Conservation (phyloP, 2,797 vertebrate genomes). For the Peromyscus attwateri region DNA sequence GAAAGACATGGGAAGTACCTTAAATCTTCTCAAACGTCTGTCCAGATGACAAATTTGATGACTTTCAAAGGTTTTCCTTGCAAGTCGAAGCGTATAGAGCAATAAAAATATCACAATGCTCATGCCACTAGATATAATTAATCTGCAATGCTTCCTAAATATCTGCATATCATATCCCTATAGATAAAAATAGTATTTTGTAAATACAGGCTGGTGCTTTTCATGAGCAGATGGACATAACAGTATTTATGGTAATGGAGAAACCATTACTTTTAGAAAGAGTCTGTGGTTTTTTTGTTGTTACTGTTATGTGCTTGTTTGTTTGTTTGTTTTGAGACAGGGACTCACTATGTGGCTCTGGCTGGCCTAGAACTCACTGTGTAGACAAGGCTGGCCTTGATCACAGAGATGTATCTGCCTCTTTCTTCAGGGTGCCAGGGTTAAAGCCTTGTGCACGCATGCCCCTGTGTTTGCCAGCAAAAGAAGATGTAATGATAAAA, state of each 20-base stretch:
- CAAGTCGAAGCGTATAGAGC: conserved; percentile 34
- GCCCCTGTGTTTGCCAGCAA: background rate
- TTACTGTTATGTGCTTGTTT: background rate
- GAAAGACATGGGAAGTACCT: background rate
- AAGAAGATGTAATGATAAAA: conserved; percentile 43
- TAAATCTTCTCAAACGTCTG: conserved; percentile 9
- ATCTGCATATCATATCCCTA: background rate
- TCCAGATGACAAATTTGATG: background rate
- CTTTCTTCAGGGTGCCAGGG: background rate
- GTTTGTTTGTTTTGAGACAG: background rate
- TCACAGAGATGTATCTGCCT: background rate
- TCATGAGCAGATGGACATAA: background rate
- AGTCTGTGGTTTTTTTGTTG: conserved; percentile 2
- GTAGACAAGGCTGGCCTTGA: background rate
- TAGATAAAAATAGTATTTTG: background rate
- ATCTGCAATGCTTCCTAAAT: conserved; percentile 21
- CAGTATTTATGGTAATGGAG: background rate
- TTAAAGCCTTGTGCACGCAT: background rate
- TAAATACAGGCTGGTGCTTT: background rate
- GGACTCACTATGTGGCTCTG: background rate
- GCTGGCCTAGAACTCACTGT: background rate
- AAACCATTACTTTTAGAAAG: conserved; percentile 47
- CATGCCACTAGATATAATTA: conserved; percentile 35
- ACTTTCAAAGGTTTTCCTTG: conserved; percentile 35
- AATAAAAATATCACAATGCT: conserved; percentile 4